Base-by-base conservation (phyloP, 2,113 vertebrate genomes). In the Nansenia antarctica region DNA sequence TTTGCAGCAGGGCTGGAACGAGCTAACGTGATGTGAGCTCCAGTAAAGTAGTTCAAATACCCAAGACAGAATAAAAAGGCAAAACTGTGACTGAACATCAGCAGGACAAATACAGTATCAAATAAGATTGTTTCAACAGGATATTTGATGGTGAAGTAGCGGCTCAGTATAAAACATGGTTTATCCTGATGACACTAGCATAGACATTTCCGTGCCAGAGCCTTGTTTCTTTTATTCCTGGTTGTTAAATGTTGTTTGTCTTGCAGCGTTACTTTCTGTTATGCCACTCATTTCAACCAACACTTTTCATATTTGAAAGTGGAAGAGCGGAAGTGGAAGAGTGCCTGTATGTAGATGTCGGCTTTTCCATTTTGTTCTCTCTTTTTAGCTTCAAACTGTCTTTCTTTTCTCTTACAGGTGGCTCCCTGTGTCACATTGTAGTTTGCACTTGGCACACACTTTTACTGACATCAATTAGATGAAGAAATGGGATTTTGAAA, bases 221-320 rank as follows among this genome's bases (percentile, higher is more conserved):
- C 31, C 32, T 83, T 54, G 22, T 54, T 76, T 66, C 62, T 53
- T 42, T 73, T 65, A 77, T 73, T 69, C 6, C 14, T 69, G 74
- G 55, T 64, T 37, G 22, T 69, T 83, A 77, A 80, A 73, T 49
- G 57, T 32, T 29, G 55, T 67, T 67, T 69, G 53, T 57, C 54
- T 49, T 3, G 67, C 47, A 5, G 75, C 72, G 66, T 72, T 72
- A 9, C 71, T 77, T 76, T 67, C 73, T 65, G 62, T 54, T 63
- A 60, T 61, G 69, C 53, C 54, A 69, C 73, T 73, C 74, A 81
- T 83, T 84, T 75, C 78, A 71, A 76, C 79, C 76, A 53, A 73
- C 75, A 74, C 82, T n/a, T n/a, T n/a, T n/a, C n/a, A n/a, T n/a
- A n/a, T n/a, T n/a, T n/a, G n/a, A n/a, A n/a, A n/a, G n/a, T n/a